Base-by-base conservation (phyloP, 2,888 invertebrate genomes). In the Petrolisthes manimaculis region DNA sequence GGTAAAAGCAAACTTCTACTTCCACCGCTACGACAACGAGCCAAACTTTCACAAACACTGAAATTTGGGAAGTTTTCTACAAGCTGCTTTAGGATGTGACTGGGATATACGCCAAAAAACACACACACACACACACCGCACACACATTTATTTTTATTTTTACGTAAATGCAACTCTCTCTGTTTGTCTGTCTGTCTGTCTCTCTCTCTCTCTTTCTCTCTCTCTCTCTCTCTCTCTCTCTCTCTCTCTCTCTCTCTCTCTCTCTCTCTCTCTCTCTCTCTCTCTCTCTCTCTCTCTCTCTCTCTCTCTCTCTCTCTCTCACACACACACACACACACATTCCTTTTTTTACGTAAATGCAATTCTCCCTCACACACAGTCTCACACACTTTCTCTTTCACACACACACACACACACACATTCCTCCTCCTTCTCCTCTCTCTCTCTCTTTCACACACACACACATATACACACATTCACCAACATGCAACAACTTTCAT, bases 401-500 rank as follows among this genome's bases (percentile, higher is more conserved):
- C 79, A 51, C 51, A 12, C 83, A 67, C 82, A 51, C 67, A 37
- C 67, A 67, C 81, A 61, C 81, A 61, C 81, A 61, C 81, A 61
- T 61, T 24, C 81, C 21, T 61, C 21, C 74, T 74, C 74, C n/a
- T 12, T 3, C 5, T 79, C 5, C 51, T 53, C 51, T 79, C 79
- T 79, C 79, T 79, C 79, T 53, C 53, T 79, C 79, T 79, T 12
- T 53, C 83, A 67, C 82, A 51, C 67, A 37, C 67, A 67, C 71
- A 54, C 75, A 56, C 77, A 61, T 77, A 61, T 77, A 77, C 84
- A 77, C 84, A 61, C 77, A 14, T 56, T 61, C 67, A 14, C 61
- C 77, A 56, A 56, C 67, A 81, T 81, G 67, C 81, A 81, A 77
- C 84, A 84, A 84, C 84, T 84, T 84, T 84, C 84, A 84, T 84